These are phyloP conservation scores for Nephrocerus scutellatus DNA, from an alignment of 2,888 invertebrate genomes.

Conservation along the genomic window DNA sequence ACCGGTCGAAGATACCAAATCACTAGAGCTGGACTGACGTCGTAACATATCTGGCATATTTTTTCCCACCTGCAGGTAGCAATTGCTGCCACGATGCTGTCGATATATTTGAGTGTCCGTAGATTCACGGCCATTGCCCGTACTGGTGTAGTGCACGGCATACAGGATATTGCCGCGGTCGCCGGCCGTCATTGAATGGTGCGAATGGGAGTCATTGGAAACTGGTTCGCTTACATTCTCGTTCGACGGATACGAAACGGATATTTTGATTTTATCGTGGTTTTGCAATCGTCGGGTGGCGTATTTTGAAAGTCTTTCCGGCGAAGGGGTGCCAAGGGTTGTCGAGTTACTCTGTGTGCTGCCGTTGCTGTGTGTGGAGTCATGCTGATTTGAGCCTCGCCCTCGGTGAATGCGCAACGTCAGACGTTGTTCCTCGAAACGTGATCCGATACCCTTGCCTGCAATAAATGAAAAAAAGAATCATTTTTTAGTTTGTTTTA, in stretches of 20 bases:
- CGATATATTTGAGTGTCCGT: conserved; percentile 51
- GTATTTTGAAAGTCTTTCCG: conserved; percentile 55
- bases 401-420: conserved; percentile 88
- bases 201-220: conserved; percentile 13
- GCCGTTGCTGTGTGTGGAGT: conserved; percentile 58
- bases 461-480: conserved; percentile 14
- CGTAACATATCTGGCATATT: conserved; percentile 43
- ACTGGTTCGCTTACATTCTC: conserved; percentile 56
- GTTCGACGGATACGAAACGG: conserved; percentile 75
- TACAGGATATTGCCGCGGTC: conserved; percentile 33
- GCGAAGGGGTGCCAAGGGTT: conserved; percentile 59
- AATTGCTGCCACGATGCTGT: conserved; percentile 46
- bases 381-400: conserved; percentile 64
- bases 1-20: conserved; percentile 21
- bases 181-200: conserved; percentile 21
- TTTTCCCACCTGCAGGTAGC: conserved; percentile 54
- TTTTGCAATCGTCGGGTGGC: conserved; percentile 52
- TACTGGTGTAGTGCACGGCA: conserved; percentile 58
- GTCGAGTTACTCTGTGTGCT: conserved; percentile 65
- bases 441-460: conserved; percentile 61
- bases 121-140: conserved; percentile 57
- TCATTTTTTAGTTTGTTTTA: neutral
- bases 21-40: conserved; percentile 37
- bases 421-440: conserved; percentile 84
- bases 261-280: conserved; percentile 77